Conservation (phyloP, 2,113 vertebrate species). For the Tachysurus fulvidraco region DNA sequence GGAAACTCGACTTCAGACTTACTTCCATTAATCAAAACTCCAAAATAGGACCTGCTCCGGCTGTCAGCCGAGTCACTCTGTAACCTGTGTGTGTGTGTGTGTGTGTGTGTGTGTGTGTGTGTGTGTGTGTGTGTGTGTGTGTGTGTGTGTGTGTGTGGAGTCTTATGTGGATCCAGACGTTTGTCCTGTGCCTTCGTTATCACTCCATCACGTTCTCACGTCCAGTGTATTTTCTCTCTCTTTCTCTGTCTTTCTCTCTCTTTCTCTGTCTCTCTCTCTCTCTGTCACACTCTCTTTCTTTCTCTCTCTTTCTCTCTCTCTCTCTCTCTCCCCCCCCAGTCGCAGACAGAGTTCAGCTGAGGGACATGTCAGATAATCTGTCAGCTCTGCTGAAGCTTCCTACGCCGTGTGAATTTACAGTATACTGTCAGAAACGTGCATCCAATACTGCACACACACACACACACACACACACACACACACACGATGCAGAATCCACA, state of each 20-base stretch:
- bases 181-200: slow-evolving; percentile 9
- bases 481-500: not conserved
- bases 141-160: not conserved
- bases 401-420: not conserved
- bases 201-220: not conserved
- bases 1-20: not conserved
- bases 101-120: no score
- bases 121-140: not conserved
- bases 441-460: not conserved
- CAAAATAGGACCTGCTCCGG: not conserved
- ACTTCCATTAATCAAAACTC: not conserved
- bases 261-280: not conserved
- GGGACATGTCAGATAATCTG: slow-evolving; percentile 18
- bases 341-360: slow-evolving; percentile 7
- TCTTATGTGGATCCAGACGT: not conserved
- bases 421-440: not conserved
- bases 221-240: not conserved
- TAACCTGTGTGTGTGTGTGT: not conserved
- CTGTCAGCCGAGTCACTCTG: not conserved
- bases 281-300: no score
- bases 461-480: slow-evolving; percentile 15
- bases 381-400: slow-evolving; percentile 18
- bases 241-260: not conserved
- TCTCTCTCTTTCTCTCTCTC: not conserved
- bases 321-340: not conserved